Conservation (phyloP, 2,888 invertebrate genomes). For the Julus scanicus region DNA sequence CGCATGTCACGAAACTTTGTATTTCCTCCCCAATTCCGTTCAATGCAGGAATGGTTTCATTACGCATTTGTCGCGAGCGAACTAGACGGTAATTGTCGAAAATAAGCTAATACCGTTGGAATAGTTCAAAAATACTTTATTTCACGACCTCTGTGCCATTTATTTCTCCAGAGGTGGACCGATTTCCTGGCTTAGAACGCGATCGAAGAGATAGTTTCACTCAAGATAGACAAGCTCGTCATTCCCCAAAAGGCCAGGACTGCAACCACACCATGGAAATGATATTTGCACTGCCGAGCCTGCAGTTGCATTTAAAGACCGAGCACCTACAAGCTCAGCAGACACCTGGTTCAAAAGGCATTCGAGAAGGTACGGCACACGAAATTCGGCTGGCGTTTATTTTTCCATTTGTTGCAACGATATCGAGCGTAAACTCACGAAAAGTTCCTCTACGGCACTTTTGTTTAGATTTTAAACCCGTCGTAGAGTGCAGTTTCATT, state of each 20-base stretch:
- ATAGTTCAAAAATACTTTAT: background rate
- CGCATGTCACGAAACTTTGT: slow-evolving; percentile 89
- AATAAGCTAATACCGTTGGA: background rate
- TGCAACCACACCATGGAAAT: slow-evolving; percentile 89
- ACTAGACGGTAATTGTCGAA: slow-evolving; percentile 80
- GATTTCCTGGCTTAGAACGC: slow-evolving; percentile 88
- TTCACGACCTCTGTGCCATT: background rate
- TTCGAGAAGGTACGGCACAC: background rate
- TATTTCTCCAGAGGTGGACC: slow-evolving; percentile 78
- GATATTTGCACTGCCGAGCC: slow-evolving; percentile 93
- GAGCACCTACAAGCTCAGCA: slow-evolving; percentile 84
- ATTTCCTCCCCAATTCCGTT: slow-evolving; percentile 95
- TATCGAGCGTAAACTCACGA: background rate
- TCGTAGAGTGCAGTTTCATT: slow-evolving; percentile 95
- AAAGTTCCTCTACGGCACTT: too few relatives aligned
- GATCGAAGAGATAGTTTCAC: slow-evolving; percentile 72
- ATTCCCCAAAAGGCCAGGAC: slow-evolving; percentile 74
- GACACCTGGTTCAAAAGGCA: slow-evolving; percentile 70
- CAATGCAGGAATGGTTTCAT: slow-evolving; percentile 94
- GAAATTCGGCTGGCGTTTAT: background rate
- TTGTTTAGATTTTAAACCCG: slow-evolving; percentile 74
- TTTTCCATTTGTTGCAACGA: slow-evolving; percentile 21
- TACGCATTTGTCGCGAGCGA: slow-evolving; percentile 96
- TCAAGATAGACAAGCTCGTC: slow-evolving; percentile 59
- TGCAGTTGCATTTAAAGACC: slow-evolving; percentile 92